These are phyloP conservation scores for Oreochromis grahami DNA, from an alignment of 2,797 vertebrate species.

Conservation along the genomic window DNA sequence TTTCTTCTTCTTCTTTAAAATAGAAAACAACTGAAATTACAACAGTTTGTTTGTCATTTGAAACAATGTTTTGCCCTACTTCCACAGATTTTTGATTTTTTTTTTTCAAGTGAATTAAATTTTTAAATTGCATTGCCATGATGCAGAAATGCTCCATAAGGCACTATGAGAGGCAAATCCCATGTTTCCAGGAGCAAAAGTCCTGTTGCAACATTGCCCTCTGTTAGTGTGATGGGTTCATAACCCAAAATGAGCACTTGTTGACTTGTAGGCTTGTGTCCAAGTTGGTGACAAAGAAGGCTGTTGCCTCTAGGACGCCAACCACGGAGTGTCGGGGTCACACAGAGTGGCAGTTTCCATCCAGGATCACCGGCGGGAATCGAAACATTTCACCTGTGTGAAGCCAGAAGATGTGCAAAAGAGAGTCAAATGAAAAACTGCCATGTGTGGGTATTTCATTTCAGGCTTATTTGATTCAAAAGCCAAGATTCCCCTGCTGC, in stretches of 20 bases:
- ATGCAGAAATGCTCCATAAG: constrained; percentile 94
- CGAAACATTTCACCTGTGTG: constrained; percentile 31
- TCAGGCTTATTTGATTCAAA: neutral
- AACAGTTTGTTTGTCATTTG: constrained; percentile 63
- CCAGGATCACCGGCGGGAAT: constrained; percentile 55
- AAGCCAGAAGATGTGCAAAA: neutral
- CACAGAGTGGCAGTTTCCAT: constrained; percentile 58
- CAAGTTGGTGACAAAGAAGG: constrained; percentile 79
- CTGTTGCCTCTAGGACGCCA: constrained; percentile 75
- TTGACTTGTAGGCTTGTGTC: constrained; percentile 78
- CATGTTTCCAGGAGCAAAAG: constrained; percentile 86
- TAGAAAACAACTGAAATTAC: constrained; percentile 59
- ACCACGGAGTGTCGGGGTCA: constrained; percentile 55
- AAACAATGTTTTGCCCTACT: constrained; percentile 66
- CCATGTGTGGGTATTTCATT: neutral
- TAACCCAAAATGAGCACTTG: constrained; percentile 61
- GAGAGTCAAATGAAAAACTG: neutral
- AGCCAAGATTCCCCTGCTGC: neutral
- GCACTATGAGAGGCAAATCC: constrained; percentile 90
- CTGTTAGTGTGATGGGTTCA: constrained; percentile 74
- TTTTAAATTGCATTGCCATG: constrained; percentile 87
- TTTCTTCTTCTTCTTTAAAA: constrained; percentile 49
- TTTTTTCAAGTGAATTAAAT: constrained; percentile 81
- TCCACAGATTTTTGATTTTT: constrained; percentile 5
- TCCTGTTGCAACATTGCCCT: constrained; percentile 87